Evolutionary conservation across 2,797 vertebrate species (phyloP).

Genomic region (Novumbra hubbsi): DNA sequence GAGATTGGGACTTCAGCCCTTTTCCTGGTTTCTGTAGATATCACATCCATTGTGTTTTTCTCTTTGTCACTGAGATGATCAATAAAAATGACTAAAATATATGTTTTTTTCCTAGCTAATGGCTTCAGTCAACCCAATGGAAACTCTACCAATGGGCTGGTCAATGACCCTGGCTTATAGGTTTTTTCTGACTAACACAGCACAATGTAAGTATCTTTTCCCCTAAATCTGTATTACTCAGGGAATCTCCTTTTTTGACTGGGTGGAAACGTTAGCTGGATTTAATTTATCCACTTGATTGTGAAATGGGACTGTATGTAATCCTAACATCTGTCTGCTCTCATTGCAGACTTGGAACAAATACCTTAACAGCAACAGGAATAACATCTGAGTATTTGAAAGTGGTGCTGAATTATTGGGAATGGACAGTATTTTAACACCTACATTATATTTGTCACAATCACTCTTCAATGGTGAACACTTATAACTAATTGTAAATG

Average conservation of each 20-base stretch:
- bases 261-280: background rate
- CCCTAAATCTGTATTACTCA: background rate
- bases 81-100: background rate
- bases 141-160: constrained; percentile 43
- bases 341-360: constrained; percentile 55
- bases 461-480: constrained; percentile 72
- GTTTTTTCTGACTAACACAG: constrained; percentile 21
- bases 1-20: too few species aligned
- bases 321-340: constrained; percentile 1
- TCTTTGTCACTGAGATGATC: background rate
- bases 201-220: constrained; percentile 45
- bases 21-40: background rate
- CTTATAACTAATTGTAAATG: constrained; percentile 76
- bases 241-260: background rate
- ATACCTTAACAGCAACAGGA: constrained; percentile 68
- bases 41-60: background rate
- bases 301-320: background rate
- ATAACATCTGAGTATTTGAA: constrained; percentile 72
- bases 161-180: constrained; percentile 45
- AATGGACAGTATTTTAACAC: constrained; percentile 79
- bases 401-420: constrained; percentile 87
- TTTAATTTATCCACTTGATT: background rate
- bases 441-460: constrained; percentile 71
- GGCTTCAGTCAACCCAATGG: constrained; percentile 55
- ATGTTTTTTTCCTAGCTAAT: constrained; percentile 53